Conservation (phyloP, 2,888 invertebrate genomes). For the Sturmia bella region DNA sequence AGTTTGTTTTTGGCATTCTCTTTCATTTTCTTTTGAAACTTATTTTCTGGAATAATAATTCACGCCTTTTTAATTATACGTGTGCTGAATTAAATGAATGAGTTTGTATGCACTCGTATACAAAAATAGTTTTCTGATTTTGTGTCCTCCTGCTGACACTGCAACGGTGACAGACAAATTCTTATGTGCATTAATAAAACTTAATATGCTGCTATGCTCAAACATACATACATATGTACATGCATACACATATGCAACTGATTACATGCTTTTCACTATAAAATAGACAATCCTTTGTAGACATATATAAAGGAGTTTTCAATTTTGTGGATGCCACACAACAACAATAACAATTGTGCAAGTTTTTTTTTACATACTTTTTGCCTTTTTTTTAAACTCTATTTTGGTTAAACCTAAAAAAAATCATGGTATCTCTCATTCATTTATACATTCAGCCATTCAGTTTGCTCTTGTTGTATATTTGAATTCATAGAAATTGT, state of each 20-base stretch:
- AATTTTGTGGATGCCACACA: conserved; percentile 49
- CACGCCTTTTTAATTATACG: conserved; percentile 73
- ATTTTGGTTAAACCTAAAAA: conserved; percentile 37
- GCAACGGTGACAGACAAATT: conserved; percentile 1
- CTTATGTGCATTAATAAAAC: background rate
- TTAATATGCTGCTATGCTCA: background rate
- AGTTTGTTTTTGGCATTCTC: conserved; percentile 5
- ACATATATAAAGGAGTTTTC: conserved; percentile 35
- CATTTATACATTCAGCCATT: conserved; percentile 39
- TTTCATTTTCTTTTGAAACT: conserved; percentile 66
- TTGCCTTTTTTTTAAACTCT: conserved; percentile 24
- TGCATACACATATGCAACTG: too few species aligned
- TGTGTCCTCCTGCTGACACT: conserved; percentile 62
- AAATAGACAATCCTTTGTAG: conserved; percentile 34
- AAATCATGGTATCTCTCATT: conserved; percentile 50
- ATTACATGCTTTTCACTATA: conserved; percentile 15
- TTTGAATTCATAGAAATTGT: conserved; percentile 53
- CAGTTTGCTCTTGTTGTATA: conserved; percentile 31
- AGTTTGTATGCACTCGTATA: background rate
- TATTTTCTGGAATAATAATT: conserved; percentile 73
- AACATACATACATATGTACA: too few species aligned
- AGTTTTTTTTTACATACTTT: background rate
- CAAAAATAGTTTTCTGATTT: conserved; percentile 16
- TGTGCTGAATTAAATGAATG: conserved; percentile 35
- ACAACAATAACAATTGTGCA: conserved; percentile 23